These are phyloP conservation scores for Mobula hypostoma DNA, from an alignment of 2,113 vertebrate species.

Conservation along the genomic window DNA sequence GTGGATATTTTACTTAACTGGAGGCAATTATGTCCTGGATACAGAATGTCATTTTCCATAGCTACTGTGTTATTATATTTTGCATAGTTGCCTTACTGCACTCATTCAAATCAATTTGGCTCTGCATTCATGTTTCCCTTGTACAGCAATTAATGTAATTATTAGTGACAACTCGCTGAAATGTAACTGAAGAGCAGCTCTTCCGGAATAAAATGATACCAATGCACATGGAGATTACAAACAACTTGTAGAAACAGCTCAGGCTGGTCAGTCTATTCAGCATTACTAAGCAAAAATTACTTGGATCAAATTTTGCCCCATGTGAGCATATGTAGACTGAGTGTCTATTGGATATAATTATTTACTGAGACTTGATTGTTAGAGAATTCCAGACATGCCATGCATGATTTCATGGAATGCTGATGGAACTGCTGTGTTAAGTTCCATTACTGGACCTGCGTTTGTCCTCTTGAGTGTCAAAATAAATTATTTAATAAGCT, in stretches of 20 bases:
- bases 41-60: not conserved
- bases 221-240: not conserved
- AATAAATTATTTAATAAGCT: not conserved
- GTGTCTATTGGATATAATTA: not conserved
- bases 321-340: not conserved
- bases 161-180: not conserved
- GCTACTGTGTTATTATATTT: not conserved
- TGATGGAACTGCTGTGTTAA: not conserved
- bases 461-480: not conserved
- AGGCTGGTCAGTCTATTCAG: not conserved
- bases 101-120: constrained; percentile 9
- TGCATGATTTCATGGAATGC: not conserved
- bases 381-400: not conserved
- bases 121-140: not conserved
- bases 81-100: not conserved
- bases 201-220: not conserved
- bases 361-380: not conserved
- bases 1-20: not conserved
- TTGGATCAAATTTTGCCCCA: not conserved
- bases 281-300: not conserved
- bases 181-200: not conserved
- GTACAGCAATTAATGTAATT: constrained; percentile 26
- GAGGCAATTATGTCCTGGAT: not conserved
- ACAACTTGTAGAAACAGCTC: not conserved
- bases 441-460: not conserved